Evolutionary conservation across 1,140 invertebrate genomes (phyloP).

Genomic region (Drosophila oshimai): DNA sequence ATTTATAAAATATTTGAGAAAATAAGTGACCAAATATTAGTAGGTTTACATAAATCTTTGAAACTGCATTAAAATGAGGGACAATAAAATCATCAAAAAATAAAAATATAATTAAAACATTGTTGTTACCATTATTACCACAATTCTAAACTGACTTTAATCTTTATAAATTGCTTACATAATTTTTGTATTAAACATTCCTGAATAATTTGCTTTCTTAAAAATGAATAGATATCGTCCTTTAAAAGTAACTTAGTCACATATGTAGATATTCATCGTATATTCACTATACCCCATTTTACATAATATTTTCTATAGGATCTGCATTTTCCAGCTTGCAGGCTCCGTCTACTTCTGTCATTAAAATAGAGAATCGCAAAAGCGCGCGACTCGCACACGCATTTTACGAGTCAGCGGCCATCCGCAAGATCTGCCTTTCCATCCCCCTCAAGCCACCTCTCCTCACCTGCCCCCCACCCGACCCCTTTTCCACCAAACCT

Average conservation of each 20-base stretch:
- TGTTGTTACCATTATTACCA: too few relatives aligned
- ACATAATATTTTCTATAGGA: conserved; percentile 6
- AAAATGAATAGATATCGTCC: not conserved
- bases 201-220: not conserved
- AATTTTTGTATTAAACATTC: too few relatives aligned
- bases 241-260: not conserved
- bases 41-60: too few relatives aligned
- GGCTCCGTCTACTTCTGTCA: conserved; percentile 64
- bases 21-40: too few relatives aligned
- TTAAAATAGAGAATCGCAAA: conserved; percentile 62
- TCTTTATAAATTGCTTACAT: too few relatives aligned
- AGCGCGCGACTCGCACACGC: conserved; percentile 76
- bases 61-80: too few relatives aligned
- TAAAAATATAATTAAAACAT: not conserved
- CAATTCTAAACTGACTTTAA: too few relatives aligned
- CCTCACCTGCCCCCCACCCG: too few relatives aligned
- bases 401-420: conserved; percentile 73
- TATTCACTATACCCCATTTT: conserved; percentile 1
- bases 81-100: too few relatives aligned
- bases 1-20: too few relatives aligned
- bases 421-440: conserved; percentile 25
- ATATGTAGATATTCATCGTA: too few relatives aligned
- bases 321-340: conserved; percentile 25
- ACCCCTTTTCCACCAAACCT: not conserved
- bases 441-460: too few relatives aligned